Conservation (phyloP, 37 sponge, comb jelly and placozoan genomes). For the Halichondria panicea region DNA sequence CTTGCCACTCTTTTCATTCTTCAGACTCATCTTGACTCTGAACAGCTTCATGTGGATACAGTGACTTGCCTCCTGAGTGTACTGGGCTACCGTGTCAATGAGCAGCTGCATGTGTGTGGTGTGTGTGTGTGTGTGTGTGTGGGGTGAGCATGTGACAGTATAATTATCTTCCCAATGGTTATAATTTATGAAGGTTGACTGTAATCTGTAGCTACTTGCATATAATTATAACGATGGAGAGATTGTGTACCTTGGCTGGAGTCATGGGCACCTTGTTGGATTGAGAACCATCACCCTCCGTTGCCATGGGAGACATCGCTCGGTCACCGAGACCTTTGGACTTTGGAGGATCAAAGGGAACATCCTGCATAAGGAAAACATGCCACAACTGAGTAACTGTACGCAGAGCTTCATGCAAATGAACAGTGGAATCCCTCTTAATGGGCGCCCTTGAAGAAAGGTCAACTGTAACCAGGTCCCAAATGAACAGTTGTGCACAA, state of each 20-base stretch:
- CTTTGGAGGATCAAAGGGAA: background rate
- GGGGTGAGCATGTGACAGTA: background rate
- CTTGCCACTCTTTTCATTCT: conserved; percentile 53
- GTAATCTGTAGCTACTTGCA: no score
- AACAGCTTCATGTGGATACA: conserved; percentile 42
- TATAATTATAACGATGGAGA: no score
- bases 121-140: no score
- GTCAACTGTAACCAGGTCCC: no score
- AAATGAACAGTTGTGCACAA: no score
- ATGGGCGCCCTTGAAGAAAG: no score
- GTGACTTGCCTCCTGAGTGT: conserved; percentile 55
- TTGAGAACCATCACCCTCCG: background rate
- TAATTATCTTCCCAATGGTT: no score
- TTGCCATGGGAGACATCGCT: background rate
- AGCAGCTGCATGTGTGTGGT: conserved; percentile 56
- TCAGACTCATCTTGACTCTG: conserved; percentile 65
- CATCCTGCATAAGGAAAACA: background rate
- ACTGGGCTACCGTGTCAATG: conserved; percentile 49
- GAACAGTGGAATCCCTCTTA: no score
- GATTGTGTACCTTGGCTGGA: conserved; percentile 14
- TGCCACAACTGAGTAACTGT: no score
- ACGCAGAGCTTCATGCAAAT: no score
- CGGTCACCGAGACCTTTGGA: no score
- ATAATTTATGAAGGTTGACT: no score
- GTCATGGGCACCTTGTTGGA: background rate